A percentile compares a stretch with the other conserved stretches of the same genome.
phyloP scores from a whole-genome alignment of 1,140 invertebrate genomes.

The Papilio dardanus region DNA sequence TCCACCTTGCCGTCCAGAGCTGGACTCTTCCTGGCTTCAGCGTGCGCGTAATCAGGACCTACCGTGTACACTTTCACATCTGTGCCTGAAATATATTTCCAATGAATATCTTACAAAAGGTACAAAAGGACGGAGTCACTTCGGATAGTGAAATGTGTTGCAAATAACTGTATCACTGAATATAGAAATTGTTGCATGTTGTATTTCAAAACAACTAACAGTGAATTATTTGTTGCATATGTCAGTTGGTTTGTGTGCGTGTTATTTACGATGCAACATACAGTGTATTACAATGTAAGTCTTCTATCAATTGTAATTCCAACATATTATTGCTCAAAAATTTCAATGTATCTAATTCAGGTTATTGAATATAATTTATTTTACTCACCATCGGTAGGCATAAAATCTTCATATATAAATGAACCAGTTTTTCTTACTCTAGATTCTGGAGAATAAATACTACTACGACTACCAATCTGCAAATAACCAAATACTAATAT shows the following conservation, averaged over 20 bases:
- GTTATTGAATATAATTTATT: constrained; percentile 18
- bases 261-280: constrained; percentile 10
- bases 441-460: constrained; percentile 98
- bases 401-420: constrained; percentile 99
- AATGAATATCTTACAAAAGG: not conserved
- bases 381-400: constrained; percentile 98
- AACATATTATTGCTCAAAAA: not conserved
- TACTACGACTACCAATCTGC: constrained; percentile 98
- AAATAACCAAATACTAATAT: too few relatives aligned
- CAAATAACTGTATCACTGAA: not conserved
- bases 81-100: constrained; percentile 70
- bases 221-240: constrained; percentile 13
- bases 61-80: constrained; percentile 86
- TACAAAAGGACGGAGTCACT: not conserved
- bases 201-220: constrained; percentile 14
- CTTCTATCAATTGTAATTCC: not conserved
- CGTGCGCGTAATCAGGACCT: constrained; percentile 99
- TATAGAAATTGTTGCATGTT: constrained; percentile 4
- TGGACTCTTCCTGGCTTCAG: constrained; percentile 99
- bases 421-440: constrained; percentile 98
- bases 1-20: constrained; percentile 99
- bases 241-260: constrained; percentile 21
- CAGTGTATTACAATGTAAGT: not conserved
- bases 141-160: not conserved
- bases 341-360: too few relatives aligned